Base-by-base conservation (phyloP, 2,113 vertebrate species). In the Calyptommatus sinebrachiatus region DNA sequence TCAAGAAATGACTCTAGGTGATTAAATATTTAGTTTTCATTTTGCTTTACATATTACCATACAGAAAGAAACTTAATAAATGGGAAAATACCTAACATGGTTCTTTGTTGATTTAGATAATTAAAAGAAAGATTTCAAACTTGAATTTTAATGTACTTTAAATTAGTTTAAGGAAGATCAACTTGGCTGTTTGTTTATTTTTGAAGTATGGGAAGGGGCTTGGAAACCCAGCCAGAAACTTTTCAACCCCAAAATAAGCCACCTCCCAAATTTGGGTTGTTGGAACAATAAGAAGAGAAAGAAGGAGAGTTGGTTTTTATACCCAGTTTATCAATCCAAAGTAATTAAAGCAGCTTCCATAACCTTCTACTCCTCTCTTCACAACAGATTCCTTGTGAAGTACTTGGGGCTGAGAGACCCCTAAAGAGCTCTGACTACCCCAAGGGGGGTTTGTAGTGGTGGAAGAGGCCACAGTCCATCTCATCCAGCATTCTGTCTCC, bases 1-100 rank as follows among this genome's bases (percentile, higher is more conserved):
- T 91, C 90, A 88, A 41, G 89, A 84, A 89, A 84, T 90, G 85
- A 84, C 84, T 88, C 71, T 81, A 89, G 88, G 84, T 87, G 89
- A 88, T 93, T 90, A 95, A 90, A 92, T 88, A 92, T 94, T 94
- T 93, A 89, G 91, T 88, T 93, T 94, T 91, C 87, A 92, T 89
- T 93, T 94, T 87, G 78, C 84, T 80, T 91, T 90, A 84, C 62
- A 24, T 85, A 67, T 86, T 41, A 83, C 89, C 84, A 78, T 78
- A n/a, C 67, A 88, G 87, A 84, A 82, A 86, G 77, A 86, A 91
- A 88, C 77, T n/a, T 76, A 65, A 84, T 91, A 91, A 57, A 90
- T 91, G 81, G 85, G 85, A 91, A 89, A 85, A 72, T 82, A 80
- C 83, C 90, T 91, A 90, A 91, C 92, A 91, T 91, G 88, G 74